phyloP scores from a whole-genome alignment of 2,888 invertebrate genomes.

The Apamea monoglypha region DNA sequence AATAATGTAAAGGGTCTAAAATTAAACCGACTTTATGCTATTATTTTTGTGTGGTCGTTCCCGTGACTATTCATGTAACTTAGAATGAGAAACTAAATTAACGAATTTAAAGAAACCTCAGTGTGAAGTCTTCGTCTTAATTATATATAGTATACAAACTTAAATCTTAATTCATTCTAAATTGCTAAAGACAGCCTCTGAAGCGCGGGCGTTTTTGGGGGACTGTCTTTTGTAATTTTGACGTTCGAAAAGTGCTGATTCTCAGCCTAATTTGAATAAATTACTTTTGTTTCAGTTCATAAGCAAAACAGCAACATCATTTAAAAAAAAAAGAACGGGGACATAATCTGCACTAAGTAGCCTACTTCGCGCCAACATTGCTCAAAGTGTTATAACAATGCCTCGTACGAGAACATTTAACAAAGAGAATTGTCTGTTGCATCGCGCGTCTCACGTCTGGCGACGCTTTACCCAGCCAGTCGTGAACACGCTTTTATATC shows the following conservation, averaged over 20 bases:
- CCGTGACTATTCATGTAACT: background rate
- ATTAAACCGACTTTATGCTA: background rate
- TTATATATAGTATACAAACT: background rate
- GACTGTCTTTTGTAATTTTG: no score
- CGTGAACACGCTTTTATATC: slow-evolving; percentile 55
- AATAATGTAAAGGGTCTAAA: slow-evolving; percentile 30
- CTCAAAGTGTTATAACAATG: slow-evolving; percentile 50
- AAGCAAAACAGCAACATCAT: background rate
- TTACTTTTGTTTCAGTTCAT: background rate
- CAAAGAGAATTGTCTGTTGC: slow-evolving; percentile 48
- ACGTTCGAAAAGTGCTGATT: no score
- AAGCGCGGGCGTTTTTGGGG: no score
- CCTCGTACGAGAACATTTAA: slow-evolving; percentile 22
- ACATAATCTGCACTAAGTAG: slow-evolving; percentile 34
- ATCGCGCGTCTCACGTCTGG: slow-evolving; percentile 7
- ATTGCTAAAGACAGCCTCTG: background rate
- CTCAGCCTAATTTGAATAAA: no score
- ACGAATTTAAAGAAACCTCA: background rate
- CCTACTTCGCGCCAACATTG: slow-evolving; percentile 11
- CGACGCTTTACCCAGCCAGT: slow-evolving; percentile 17
- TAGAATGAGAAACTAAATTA: background rate
- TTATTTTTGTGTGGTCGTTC: background rate
- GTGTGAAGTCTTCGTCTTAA: background rate
- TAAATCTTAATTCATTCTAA: background rate
- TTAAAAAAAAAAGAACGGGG: background rate